Percentiles rank a stretch among this genome's conserved stretches.
Conservation (phyloP, 1,140 invertebrate genomes). For the Drosophila kanapiae region DNA sequence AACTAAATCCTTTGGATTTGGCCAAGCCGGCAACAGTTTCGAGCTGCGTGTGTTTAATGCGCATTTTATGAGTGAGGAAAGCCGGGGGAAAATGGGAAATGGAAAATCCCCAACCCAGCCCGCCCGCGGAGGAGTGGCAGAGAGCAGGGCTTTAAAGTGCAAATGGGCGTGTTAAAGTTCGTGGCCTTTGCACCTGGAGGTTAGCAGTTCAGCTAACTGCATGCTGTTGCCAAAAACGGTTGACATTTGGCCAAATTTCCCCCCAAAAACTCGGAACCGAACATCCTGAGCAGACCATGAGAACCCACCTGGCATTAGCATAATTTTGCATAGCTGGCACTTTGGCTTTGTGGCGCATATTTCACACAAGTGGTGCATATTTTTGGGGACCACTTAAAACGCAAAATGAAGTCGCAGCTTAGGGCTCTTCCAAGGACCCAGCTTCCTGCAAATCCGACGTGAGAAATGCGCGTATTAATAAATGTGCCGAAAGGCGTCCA, state of each 20-base stretch:
- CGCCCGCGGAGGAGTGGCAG: neutral
- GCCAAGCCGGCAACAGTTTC: conserved; percentile 59
- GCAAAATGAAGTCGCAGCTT: conserved; percentile 74
- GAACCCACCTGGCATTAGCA: conserved; percentile 71
- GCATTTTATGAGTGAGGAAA: conserved; percentile 80
- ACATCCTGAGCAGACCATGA: conserved; percentile 10
- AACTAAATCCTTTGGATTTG: conserved; percentile 82
- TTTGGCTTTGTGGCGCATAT: conserved; percentile 66
- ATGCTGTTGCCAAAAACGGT: conserved; percentile 57
- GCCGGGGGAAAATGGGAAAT: conserved; percentile 10
- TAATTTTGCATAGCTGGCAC: conserved; percentile 77
- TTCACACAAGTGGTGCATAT: conserved; percentile 77
- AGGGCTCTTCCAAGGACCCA: conserved; percentile 13
- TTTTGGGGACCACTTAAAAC: conserved; percentile 73
- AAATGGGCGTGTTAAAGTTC: conserved; percentile 71
- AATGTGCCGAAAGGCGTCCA: conserved; percentile 46
- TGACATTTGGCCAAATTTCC: conserved; percentile 55
- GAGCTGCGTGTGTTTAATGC: conserved; percentile 79
- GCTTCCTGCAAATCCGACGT: conserved; percentile 59
- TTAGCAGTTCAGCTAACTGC: conserved; percentile 52
- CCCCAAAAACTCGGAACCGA: neutral
- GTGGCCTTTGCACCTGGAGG: conserved; percentile 55
- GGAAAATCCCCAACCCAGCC: neutral
- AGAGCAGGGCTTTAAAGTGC: conserved; percentile 66
- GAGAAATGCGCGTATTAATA: conserved; percentile 79